Evolutionary conservation across 2,797 vertebrate species (phyloP).

Genomic region (Clamator glandarius): DNA sequence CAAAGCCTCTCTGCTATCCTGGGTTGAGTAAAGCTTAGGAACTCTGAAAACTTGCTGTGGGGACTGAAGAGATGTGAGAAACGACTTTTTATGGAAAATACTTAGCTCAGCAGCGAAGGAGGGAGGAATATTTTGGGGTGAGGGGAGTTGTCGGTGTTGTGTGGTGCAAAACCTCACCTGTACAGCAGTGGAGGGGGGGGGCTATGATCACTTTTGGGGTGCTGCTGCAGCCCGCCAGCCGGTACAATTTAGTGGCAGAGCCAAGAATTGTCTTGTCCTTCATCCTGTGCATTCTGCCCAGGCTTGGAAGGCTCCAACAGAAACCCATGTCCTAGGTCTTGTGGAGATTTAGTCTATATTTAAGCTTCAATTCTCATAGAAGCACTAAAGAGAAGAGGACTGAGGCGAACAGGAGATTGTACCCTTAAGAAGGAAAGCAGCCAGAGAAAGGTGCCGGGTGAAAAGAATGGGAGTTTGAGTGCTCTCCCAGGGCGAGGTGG

Average conservation of each 20-base stretch:
- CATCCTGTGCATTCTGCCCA: background rate
- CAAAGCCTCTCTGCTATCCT: background rate
- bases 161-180: background rate
- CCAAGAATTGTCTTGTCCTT: background rate
- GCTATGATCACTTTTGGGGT: no score
- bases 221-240: background rate
- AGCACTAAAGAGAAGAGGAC: background rate
- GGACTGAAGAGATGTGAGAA: background rate
- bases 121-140: background rate
- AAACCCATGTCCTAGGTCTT: background rate
- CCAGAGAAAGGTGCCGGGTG: background rate
- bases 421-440: background rate
- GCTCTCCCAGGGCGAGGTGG: background rate
- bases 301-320: background rate
- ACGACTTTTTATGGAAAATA: background rate
- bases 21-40: background rate
- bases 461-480: background rate
- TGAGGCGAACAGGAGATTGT: background rate
- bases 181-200: no score
- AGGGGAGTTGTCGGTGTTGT: background rate
- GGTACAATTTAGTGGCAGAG: background rate
- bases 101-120: background rate
- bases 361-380: background rate
- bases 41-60: background rate
- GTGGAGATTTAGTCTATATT: background rate